A percentile compares a stretch with the other conserved stretches of the same genome.
phyloP scores from a whole-genome alignment of 2,113 vertebrate species.

The Nipponia nippon region DNA sequence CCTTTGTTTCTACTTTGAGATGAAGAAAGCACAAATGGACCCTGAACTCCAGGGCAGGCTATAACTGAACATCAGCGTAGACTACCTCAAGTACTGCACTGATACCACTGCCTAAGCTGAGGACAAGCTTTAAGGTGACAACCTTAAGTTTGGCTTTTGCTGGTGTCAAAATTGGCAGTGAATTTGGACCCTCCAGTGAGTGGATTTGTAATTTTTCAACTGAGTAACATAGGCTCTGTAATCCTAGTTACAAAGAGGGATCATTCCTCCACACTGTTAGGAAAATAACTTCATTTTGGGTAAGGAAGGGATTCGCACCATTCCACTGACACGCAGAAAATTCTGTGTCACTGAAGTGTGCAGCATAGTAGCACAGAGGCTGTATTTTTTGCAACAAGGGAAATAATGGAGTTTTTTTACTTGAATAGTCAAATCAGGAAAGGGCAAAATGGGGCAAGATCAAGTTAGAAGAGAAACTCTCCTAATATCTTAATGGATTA shows the following conservation, averaged over 20 bases:
- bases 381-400: background rate
- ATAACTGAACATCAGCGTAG: background rate
- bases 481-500: background rate
- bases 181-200: background rate
- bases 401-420: background rate
- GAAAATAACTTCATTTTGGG: background rate
- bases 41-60: background rate
- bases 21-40: background rate
- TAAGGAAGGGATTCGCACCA: background rate
- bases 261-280: background rate
- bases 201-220: background rate
- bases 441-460: background rate
- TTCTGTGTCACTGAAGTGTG: background rate
- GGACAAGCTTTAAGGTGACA: background rate
- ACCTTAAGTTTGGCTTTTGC: background rate
- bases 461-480: background rate
- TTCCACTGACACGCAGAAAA: background rate
- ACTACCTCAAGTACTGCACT: too few relatives aligned
- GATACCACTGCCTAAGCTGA: background rate
- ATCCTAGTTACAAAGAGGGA: background rate
- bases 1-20: background rate
- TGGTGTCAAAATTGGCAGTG: background rate
- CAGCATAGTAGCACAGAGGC: background rate
- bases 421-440: background rate
- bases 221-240: background rate